Percentiles rank a stretch among this genome's conserved stretches.
Conservation (phyloP, 2,888 invertebrate species). For the Troides helena region DNA sequence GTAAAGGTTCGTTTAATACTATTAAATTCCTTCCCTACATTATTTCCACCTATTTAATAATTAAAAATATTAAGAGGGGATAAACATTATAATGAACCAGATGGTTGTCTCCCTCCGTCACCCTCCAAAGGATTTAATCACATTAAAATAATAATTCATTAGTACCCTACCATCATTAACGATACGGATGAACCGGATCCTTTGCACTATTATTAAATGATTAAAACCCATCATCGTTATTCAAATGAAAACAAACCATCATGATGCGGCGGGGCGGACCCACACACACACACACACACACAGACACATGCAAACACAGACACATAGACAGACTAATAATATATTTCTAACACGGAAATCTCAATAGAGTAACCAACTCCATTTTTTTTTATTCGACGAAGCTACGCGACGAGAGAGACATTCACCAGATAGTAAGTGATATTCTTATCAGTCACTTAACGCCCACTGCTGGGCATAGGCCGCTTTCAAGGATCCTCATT, state of each 20-base stretch:
- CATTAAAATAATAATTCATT: constrained; percentile 11
- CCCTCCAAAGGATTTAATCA: not conserved
- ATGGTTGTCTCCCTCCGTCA: too few species aligned
- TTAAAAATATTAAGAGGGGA: too few species aligned
- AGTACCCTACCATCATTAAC: constrained; percentile 1
- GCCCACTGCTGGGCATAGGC: too few species aligned
- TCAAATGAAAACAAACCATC: constrained; percentile 18
- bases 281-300: constrained; percentile 1
- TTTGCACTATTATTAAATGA: constrained; percentile 20
- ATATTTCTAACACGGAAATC: constrained; percentile 22
- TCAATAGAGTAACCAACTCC: constrained; percentile 6
- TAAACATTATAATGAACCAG: too few species aligned
- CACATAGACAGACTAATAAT: constrained; percentile 9
- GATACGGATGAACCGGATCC: constrained; percentile 9
- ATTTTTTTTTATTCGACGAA: not conserved
- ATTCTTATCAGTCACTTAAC: too few species aligned
- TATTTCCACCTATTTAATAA: too few species aligned
- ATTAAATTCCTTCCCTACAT: too few species aligned
- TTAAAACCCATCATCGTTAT: constrained; percentile 18
- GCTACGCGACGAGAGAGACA: too few species aligned
- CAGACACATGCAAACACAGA: too few species aligned
- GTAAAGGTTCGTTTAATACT: too few species aligned
- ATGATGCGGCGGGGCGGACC: constrained; percentile 24
- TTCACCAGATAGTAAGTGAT: too few species aligned
- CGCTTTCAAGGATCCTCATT: too few species aligned